Evolutionary conservation across 2,113 vertebrate genomes (phyloP), one percentile per base, ranked within the genome.

Genomic region (Lagopus leucura): DNA sequence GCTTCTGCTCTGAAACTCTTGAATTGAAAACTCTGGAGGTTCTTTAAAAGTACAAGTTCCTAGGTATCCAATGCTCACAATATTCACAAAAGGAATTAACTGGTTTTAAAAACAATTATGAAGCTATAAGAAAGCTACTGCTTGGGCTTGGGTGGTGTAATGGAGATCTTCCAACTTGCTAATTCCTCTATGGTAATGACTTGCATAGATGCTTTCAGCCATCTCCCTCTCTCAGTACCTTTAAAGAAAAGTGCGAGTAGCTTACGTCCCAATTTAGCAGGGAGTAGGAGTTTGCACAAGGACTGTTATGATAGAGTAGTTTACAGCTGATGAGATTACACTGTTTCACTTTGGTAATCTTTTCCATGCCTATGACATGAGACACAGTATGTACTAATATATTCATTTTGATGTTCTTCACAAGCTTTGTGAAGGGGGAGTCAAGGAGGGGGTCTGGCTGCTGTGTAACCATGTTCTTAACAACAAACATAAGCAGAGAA

Each of bases 251-350:
- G 40, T 48, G 45, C 18, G 75, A 94, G 86, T 90, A 88, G 67
- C 71, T 58, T 90, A 30, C 65, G 28, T 91, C 75, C 45, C 1
- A 1, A 54, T 91, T 93, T 94, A 95, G 90, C 34, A 80, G 22
- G 38, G 69, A 88, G 88, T 93, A 83, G 85, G 88, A 94, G 92
- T 82, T 27, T 32, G 45, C 75, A 85, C 87, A 66, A 76, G 78
- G 63, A 47, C 85, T 80, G 43, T 82, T 86, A 63, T 36, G 75
- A 76, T 91, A n/a, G 89, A 89, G 83, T 93, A 92, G 66, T 82
- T 92, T 92, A 80, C 67, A 85, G 82, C 67, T 89, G 48, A 67
- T 76, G 63, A 89, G 63, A 73, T 70, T 92, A 48, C 43, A 43
- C 78, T 6, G 5, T 87, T 11, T 76, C 86, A 86, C 82, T 95